Percentiles rank a stretch among this genome's conserved stretches.
These are phyloP conservation scores for Rhizoglyphus robini DNA, from an alignment of 1,140 invertebrate genomes.

Conservation along the genomic window DNA sequence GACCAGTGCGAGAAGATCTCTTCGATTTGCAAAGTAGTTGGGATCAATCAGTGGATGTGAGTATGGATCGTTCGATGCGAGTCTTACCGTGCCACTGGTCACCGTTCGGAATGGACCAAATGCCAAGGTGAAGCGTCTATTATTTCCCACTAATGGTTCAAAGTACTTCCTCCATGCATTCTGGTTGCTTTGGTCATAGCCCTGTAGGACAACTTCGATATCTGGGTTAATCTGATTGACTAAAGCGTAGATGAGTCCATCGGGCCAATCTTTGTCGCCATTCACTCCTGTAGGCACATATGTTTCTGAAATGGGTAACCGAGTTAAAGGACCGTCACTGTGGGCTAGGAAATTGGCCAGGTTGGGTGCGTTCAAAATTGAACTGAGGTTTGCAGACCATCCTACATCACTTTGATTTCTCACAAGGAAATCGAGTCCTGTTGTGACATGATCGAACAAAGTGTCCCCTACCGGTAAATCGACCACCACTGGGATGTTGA, in stretches of 20 bases:
- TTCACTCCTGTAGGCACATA: constrained; percentile 2
- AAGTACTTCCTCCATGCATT: constrained; percentile 8
- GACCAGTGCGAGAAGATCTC: constrained; percentile 41
- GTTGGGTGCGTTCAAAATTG: no score
- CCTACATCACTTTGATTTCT: background rate
- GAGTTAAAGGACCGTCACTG: background rate
- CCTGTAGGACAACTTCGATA: background rate
- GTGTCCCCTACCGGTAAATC: constrained; percentile 19
- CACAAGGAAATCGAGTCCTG: background rate
- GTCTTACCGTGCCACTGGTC: no score
- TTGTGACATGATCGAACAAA: constrained; percentile 13
- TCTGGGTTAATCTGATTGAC: background rate
- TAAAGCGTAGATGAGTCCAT: constrained; percentile 31
- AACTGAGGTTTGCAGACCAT: background rate
- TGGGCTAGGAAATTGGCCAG: background rate
- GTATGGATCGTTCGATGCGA: constrained; percentile 49
- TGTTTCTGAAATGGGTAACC: background rate
- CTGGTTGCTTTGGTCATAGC: background rate
- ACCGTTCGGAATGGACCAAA: constrained; percentile 38
- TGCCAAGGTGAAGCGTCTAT: constrained; percentile 43
- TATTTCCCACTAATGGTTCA: background rate
- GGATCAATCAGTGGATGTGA: constrained; percentile 61
- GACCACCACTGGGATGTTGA: constrained; percentile 28
- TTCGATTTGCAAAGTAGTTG: constrained; percentile 52
- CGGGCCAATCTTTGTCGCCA: constrained; percentile 47